Evolutionary conservation across 1,140 invertebrate species (phyloP).

Genomic region (Drosophila malerkotliana): DNA sequence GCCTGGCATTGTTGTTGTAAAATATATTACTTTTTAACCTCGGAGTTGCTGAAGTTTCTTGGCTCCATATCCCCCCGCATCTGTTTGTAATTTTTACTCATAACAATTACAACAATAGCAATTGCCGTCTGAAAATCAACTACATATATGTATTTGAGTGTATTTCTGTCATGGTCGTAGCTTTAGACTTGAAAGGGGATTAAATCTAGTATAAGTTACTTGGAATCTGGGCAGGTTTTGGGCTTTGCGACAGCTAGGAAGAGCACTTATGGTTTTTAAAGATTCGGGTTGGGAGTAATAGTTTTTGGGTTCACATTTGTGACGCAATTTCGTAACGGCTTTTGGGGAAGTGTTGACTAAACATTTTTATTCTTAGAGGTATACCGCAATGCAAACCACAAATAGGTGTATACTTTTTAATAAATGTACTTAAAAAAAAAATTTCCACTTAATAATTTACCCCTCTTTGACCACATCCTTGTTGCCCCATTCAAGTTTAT

Average conservation of each 20-base stretch:
- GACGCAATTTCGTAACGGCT: slow-evolving; percentile 25
- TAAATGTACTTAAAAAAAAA: no score
- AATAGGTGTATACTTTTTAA: no score
- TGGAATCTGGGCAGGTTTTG: slow-evolving; percentile 1
- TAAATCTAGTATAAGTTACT: slow-evolving; percentile 24
- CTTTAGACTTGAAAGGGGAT: slow-evolving; percentile 22
- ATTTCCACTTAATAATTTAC: no score
- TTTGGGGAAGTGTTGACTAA: neutral
- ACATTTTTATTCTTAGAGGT: no score
- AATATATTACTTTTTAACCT: slow-evolving; percentile 79
- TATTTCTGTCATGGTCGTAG: slow-evolving; percentile 15
- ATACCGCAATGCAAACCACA: no score
- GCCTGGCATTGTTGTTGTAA: slow-evolving; percentile 61
- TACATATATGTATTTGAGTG: slow-evolving; percentile 5
- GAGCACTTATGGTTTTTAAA: slow-evolving; percentile 2
- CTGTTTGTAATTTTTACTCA: slow-evolving; percentile 67
- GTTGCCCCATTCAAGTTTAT: slow-evolving; percentile 22
- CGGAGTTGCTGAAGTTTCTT: slow-evolving; percentile 22
- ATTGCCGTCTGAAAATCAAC: slow-evolving; percentile 71
- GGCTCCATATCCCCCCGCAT: neutral
- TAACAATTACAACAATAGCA: slow-evolving; percentile 76
- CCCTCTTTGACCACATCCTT: slow-evolving; percentile 7
- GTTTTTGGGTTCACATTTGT: neutral
- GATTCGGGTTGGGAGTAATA: neutral
- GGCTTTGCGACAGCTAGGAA: neutral